Base-by-base conservation (phyloP, 2,888 invertebrate genomes). In the Stramonita haemastoma region DNA sequence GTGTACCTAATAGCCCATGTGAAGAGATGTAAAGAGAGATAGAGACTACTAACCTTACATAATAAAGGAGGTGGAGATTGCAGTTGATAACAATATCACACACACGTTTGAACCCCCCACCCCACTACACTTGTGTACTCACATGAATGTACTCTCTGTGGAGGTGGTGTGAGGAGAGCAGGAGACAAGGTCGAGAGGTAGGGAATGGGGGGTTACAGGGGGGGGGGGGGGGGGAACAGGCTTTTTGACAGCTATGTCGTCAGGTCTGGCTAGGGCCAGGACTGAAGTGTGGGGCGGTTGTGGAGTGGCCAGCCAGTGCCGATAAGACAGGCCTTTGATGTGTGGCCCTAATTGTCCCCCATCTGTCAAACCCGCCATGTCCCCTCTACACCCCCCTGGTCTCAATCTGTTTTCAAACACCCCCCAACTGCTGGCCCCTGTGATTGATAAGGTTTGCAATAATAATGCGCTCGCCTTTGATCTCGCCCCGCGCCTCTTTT, bases 351-450 rank as follows among this genome's bases (percentile, higher is more conserved):
- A 94, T 94, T 94, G 94, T 94, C 92, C 93, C 92, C 93, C 92
- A 93, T 93, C 93, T 94, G 95, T 94, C 91, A 95, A 93, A 93
- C 92, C 90, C 90, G 92, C 92, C 92, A 93, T 93, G 94, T 93
- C 93, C 92, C 89, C 93, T 94, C 94, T 94, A 94, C 94, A 93
- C 93, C 94, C 92, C 93, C 94, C 93, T 94, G 93, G 92, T 93
- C 93, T 93, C 93, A 94, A 94, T 95, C 95, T 94, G 93, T 92
- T 93, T 93, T 92, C 94, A 94, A 94, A 94, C 94, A 94, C 94
- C 93, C 93, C 93, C 93, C 93, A 91, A 92, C 93, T 92, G 91
- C 92, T 92, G 91, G 89, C 90, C 91, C 91, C 93, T 93, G 93
- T 94, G 94, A 95, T 94, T 93, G 94, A 94, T 94, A 94, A 92